Evolutionary conservation across 2,888 invertebrate genomes (phyloP).

Genomic region (Acronicta leporina): DNA sequence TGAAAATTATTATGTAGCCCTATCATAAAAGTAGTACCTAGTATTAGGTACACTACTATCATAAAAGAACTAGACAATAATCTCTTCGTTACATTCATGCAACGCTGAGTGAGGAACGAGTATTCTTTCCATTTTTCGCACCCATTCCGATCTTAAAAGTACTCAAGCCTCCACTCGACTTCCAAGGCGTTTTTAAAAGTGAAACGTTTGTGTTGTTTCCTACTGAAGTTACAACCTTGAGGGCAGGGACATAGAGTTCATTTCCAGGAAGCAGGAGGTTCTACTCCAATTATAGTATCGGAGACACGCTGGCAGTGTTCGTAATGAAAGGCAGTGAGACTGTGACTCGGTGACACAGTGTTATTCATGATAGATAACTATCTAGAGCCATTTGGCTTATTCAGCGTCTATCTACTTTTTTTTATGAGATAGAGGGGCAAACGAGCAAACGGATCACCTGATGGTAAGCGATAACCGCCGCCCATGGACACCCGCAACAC

Average conservation of each 20-base stretch:
- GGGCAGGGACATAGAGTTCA: slow-evolving; percentile 43
- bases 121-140: slow-evolving; percentile 68
- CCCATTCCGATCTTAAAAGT: slow-evolving; percentile 72
- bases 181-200: slow-evolving; percentile 73
- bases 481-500: no score
- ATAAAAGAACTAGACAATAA: slow-evolving; percentile 28
- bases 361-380: slow-evolving; percentile 42
- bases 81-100: slow-evolving; percentile 52
- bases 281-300: slow-evolving; percentile 60
- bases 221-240: slow-evolving; percentile 56
- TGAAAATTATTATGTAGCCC: no score
- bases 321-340: slow-evolving; percentile 68
- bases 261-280: slow-evolving; percentile 10
- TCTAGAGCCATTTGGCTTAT: slow-evolving; percentile 34
- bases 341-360: slow-evolving; percentile 50
- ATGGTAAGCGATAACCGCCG: no score
- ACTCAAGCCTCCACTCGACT: slow-evolving; percentile 65
- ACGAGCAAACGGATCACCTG: no score
- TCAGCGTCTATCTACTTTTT: no score
- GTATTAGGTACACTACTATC: not conserved
- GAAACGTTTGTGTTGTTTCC: slow-evolving; percentile 64
- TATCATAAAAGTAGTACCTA: no score
- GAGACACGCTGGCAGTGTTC: slow-evolving; percentile 59
- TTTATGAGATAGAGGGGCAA: no score
- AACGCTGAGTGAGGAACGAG: slow-evolving; percentile 36